phyloP scores from a whole-genome alignment of 2,113 vertebrate genomes.

The Indri indri region DNA sequence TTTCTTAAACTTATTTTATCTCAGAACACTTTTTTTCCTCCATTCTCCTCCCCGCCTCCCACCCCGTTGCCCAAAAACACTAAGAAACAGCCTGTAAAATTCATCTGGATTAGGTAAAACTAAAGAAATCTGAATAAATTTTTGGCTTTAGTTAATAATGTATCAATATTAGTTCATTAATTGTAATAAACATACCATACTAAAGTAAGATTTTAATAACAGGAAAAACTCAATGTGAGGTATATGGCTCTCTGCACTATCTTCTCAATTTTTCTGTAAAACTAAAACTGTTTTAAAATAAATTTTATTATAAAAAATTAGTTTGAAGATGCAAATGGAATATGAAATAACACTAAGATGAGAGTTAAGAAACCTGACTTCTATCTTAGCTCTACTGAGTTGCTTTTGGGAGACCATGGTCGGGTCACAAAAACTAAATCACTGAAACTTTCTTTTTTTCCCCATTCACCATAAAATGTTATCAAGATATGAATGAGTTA shows the following conservation, averaged over 20 bases:
- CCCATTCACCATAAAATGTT: background rate
- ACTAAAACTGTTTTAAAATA: background rate
- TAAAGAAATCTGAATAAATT: background rate
- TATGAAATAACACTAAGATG: background rate
- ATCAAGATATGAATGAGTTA: background rate
- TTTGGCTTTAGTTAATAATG: background rate
- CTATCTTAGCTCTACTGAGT: background rate
- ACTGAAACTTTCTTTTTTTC: background rate
- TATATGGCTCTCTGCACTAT: background rate
- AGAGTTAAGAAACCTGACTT: background rate
- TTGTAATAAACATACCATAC: background rate
- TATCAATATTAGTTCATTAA: background rate
- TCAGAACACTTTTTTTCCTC: background rate
- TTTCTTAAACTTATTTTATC: background rate
- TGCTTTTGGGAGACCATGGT: background rate
- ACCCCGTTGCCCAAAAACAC: background rate
- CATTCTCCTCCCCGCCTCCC: background rate
- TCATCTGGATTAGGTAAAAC: background rate
- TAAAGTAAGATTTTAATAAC: background rate
- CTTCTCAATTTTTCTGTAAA: background rate
- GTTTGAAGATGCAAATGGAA: background rate
- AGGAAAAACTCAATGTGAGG: background rate
- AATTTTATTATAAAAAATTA: background rate
- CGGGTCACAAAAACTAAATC: background rate
- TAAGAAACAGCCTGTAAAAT: background rate